Base-by-base conservation (phyloP, 1,140 invertebrate genomes). In the Bombyx mori region DNA sequence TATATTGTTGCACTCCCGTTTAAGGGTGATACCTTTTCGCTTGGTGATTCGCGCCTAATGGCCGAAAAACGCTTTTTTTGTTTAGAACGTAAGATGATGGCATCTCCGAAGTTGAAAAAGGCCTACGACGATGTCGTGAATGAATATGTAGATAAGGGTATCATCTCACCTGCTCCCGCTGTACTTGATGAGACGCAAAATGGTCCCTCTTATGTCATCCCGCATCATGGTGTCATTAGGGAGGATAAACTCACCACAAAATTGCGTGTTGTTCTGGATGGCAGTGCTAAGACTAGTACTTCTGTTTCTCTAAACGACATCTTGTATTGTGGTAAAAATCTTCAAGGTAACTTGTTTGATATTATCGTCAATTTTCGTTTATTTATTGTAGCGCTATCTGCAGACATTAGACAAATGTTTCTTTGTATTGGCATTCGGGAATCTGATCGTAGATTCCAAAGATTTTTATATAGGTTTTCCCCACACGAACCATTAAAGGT, bases 311-410 rank as follows among this genome's bases (percentile, higher is more conserved):
- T 66, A 1, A 62, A 66, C 52, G 60, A 66, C 43, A 47, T 66
- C n/a, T 50, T 66, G 7, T 46, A 60, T 54, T 42, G n/a, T 9
- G 64, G 64, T n/a, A 10, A 10, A 9, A 66, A 66, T 52, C 52
- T 66, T 12, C 64, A 66, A 56, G 47, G 10, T 5, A 2, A 48
- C 22, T 10, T 48, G 22, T 66, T 62, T 58, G 26, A 45, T 42
- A 65, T 57, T 12, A 44, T 80, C 7, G 10, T 79, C 0, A 69
- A 72, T 43, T 68, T 79, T 43, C 47, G 76, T 22, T 44, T 57
- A 9, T 54, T 54, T 43, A 0, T 10, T 3, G 42, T 54, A 42
- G 52, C 52, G 3, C 35, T 54, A n/a, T 44, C 52, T 9, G 62
- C 65, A 51, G 56, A 47, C 43, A 46, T 61, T n/a, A 42, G 56